phyloP scores from a whole-genome alignment of 2,113 vertebrate species.

The Platysteira castanea region DNA sequence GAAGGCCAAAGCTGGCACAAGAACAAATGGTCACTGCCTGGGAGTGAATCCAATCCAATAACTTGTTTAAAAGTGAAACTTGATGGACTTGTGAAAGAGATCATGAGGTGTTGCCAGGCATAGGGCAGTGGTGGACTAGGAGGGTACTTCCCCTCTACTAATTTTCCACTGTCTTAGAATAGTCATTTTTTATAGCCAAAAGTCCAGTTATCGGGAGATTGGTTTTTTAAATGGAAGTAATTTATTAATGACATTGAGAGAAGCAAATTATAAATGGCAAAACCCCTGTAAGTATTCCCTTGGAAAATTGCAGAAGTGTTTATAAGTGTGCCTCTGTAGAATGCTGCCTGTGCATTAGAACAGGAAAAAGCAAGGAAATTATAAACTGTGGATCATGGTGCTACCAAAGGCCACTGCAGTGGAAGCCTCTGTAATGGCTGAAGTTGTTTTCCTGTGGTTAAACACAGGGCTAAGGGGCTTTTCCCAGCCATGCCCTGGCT shows the following conservation, averaged over 20 bases:
- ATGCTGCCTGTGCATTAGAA: not conserved
- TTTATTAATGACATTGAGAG: slow-evolving; percentile 3
- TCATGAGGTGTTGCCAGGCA: not conserved
- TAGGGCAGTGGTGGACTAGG: not conserved
- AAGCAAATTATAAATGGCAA: not conserved
- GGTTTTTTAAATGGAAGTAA: slow-evolving; percentile 21
- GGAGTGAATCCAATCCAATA: slow-evolving; percentile 1
- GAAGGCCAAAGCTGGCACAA: slow-evolving; percentile 25
- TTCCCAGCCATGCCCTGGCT: not conserved
- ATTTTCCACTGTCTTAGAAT: not conserved
- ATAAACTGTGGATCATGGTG: not conserved
- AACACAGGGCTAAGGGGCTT: not conserved
- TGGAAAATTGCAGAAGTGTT: not conserved
- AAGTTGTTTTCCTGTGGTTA: not conserved
- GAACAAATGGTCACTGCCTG: slow-evolving; percentile 26
- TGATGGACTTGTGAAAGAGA: not conserved
- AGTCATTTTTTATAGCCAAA: not conserved
- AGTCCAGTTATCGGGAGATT: not conserved
- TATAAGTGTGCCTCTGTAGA: not conserved
- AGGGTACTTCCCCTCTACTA: not conserved
- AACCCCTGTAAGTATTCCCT: not conserved
- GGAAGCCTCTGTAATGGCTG: not conserved
- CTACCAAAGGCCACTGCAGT: not conserved
- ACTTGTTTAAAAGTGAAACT: slow-evolving; percentile 34
- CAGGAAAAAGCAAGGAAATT: not conserved